Percentiles rank a stretch among this genome's conserved stretches.
These are phyloP conservation scores for Drosophila nebulosa DNA, from an alignment of 1,140 invertebrate genomes.

Conservation along the genomic window DNA sequence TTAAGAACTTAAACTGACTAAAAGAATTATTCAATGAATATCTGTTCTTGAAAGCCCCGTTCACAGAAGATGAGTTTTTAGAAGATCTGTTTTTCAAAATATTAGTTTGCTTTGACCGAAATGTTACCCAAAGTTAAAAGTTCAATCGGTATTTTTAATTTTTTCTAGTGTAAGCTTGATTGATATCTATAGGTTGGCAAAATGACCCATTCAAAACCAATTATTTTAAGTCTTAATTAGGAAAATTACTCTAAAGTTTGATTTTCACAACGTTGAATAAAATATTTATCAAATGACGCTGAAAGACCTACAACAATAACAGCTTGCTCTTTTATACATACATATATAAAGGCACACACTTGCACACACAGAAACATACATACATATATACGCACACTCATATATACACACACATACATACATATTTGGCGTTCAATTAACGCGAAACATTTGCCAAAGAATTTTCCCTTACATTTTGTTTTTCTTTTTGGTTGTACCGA, in stretches of 20 bases:
- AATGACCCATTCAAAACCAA: neutral
- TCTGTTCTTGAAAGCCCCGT: too few species aligned
- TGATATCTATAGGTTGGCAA: neutral
- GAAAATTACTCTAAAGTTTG: neutral
- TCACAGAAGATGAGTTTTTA: too few species aligned
- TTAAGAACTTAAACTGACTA: too few species aligned
- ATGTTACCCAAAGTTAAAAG: too few species aligned
- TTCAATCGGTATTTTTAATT: neutral
- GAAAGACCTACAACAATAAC: conserved; percentile 63
- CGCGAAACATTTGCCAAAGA: conserved; percentile 70
- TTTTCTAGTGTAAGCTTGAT: neutral
- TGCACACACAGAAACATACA: neutral
- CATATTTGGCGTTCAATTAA: conserved; percentile 64
- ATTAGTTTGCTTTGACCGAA: too few species aligned
- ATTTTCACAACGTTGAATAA: neutral
- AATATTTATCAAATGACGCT: conserved; percentile 8
- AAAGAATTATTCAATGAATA: too few species aligned
- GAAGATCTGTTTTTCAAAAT: too few species aligned
- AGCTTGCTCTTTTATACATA: conserved; percentile 52
- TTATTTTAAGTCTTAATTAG: neutral
- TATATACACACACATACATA: conserved; percentile 7
- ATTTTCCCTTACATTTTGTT: conserved; percentile 33
- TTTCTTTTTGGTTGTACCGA: conserved; percentile 5
- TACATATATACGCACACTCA: neutral
- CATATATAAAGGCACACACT: neutral